Conservation (phyloP, 2,797 vertebrate species). For the Argentina silus region DNA sequence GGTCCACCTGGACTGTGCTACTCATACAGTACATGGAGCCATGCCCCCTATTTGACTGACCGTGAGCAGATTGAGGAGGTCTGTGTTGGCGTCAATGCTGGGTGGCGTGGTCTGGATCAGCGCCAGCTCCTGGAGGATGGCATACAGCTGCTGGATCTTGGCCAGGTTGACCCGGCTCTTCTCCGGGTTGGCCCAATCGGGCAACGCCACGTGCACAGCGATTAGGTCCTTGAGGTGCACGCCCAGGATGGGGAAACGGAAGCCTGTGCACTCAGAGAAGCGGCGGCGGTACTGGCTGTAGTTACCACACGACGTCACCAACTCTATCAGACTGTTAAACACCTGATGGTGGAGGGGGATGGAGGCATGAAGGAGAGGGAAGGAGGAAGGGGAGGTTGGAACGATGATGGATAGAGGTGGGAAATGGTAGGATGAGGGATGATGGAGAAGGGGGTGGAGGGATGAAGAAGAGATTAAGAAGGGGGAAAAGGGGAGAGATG, state of each 20-base stretch:
- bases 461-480: no score
- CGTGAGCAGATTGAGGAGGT: slow-evolving; percentile 89
- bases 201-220: slow-evolving; percentile 87
- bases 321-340: slow-evolving; percentile 84
- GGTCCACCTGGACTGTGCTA: no score
- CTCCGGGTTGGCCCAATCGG: slow-evolving; percentile 85
- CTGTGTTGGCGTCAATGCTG: slow-evolving; percentile 82
- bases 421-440: neutral
- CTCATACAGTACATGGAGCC: no score
- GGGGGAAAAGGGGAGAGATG: no score
- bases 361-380: neutral
- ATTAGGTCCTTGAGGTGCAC: slow-evolving; percentile 93
- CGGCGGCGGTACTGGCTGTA: slow-evolving; percentile 87
- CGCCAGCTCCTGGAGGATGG: slow-evolving; percentile 87
- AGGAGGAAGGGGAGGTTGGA: neutral
- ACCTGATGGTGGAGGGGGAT: slow-evolving; percentile 65
- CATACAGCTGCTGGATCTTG: slow-evolving; percentile 89
- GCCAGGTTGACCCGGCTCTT: slow-evolving; percentile 83
- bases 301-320: slow-evolving; percentile 89
- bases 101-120: slow-evolving; percentile 84
- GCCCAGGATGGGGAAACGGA: slow-evolving; percentile 89
- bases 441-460: no score
- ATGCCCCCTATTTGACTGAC: slow-evolving; percentile 63
- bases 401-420: neutral
- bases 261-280: slow-evolving; percentile 84